Evolutionary conservation across 2,888 invertebrate genomes (phyloP), one percentile per base, ranked within the genome.

Genomic region (Odontocolon sp.): DNA sequence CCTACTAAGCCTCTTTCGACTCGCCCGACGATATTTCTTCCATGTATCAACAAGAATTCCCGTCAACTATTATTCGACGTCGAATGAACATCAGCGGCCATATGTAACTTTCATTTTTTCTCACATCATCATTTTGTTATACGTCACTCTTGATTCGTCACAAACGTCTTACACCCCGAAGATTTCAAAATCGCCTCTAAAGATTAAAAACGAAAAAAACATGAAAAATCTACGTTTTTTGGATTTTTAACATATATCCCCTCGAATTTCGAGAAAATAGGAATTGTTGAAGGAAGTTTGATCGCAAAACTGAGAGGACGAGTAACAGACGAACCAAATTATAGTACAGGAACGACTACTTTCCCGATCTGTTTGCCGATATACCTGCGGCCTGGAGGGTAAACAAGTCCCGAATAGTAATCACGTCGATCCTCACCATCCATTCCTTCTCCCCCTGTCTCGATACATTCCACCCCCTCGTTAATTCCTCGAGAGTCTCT

Each of bases 401-500:
- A 67, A 45, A 26, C 57, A 57, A 33, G 21, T 59, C 61, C 40
- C 38, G 54, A 70, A 71, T 71, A 56, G 47, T 64, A 71, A 66
- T 57, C 40, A 66, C 47, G 50, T 64, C 56, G 26, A 50, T 56
- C 56, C 31, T 18, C 16, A 33, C 54, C 31, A 33, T 18, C 9
- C 38, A 38, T 45, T 11, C 52, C 5, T 21, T 42, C 26, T 33
- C 42, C 23, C 52, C 33, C 6, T 26, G n/a, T 23, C 11, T 6
- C 31, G 61, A 36, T 52, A 52, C 61, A 57, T 54, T 31, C 56
- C 38, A 40, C 40, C 50, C 50, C 57, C 64, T 64, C 64, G 64
- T 71, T 71, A 64, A 71, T 71, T 71, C 71, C 71, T 71, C 71
- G 31, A 64, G 64, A 47, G 71, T 45, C 71, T 64, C 47, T 45